Conservation (phyloP, 2,888 invertebrate species). For the Heliconius cydno region DNA sequence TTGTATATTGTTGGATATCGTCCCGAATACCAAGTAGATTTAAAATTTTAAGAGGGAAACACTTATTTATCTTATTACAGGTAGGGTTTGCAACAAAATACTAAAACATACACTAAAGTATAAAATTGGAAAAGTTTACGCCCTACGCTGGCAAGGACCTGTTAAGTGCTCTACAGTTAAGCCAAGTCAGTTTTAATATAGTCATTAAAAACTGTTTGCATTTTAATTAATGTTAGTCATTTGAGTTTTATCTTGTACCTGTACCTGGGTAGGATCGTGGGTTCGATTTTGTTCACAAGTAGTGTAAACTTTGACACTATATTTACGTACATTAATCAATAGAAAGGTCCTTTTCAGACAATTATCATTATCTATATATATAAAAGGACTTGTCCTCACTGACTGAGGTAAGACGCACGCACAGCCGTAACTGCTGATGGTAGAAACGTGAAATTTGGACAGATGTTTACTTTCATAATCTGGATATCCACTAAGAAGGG, state of each 20-base stretch:
- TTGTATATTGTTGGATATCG: background rate
- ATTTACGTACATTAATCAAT: no score
- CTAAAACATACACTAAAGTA: constrained; percentile 29
- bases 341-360: no score
- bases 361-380: no score
- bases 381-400: no score
- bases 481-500: no score
- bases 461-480: no score
- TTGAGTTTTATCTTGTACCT: background rate
- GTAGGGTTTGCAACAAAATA: background rate
- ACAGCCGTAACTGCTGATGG: no score
- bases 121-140: constrained; percentile 40
- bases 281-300: background rate
- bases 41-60: background rate
- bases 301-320: no score
- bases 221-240: background rate
- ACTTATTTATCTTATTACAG: constrained; percentile 11
- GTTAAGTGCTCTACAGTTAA: constrained; percentile 25
- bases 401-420: no score
- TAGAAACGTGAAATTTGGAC: no score
- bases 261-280: background rate
- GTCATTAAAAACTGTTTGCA: constrained; percentile 9
- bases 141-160: constrained; percentile 29
- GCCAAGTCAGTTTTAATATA: constrained; percentile 15
- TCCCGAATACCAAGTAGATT: background rate